phyloP scores from a whole-genome alignment of 2,797 vertebrate species.

The Vireo griseus region DNA sequence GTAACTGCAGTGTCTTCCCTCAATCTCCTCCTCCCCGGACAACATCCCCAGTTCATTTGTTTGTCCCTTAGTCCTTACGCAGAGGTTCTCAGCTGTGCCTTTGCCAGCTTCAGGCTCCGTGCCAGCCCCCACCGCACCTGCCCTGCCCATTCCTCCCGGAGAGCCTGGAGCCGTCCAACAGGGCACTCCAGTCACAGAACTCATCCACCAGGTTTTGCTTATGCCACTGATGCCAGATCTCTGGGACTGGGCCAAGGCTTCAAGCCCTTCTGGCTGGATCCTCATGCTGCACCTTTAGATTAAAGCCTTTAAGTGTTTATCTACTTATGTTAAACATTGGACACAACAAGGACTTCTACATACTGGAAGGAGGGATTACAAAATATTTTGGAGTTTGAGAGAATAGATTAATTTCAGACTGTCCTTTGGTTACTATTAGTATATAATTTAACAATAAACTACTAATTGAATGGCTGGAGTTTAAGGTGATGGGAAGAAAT shows the following conservation, averaged over 20 bases:
- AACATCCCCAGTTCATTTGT: not conserved
- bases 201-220: not conserved
- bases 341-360: accelerated
- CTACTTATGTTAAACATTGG: not conserved
- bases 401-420: not conserved
- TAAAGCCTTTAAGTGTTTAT: not conserved
- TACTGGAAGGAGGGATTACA: not conserved
- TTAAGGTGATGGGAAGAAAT: not conserved
- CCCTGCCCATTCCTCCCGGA: not conserved
- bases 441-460: not conserved
- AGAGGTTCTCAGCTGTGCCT: not conserved
- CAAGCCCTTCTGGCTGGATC: not conserved
- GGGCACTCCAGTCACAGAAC: not conserved
- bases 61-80: not conserved
- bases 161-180: not conserved
- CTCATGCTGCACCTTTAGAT: not conserved
- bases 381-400: not conserved
- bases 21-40: not conserved
- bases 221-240: not conserved
- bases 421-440: not conserved
- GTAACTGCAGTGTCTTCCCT: not conserved
- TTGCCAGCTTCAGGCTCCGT: not conserved
- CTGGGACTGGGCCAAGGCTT: not conserved
- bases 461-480: not conserved
- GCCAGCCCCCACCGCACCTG: not conserved